These are phyloP conservation scores for Urocitellus parryii DNA, from an alignment of 2,113 vertebrate species.

Conservation along the genomic window DNA sequence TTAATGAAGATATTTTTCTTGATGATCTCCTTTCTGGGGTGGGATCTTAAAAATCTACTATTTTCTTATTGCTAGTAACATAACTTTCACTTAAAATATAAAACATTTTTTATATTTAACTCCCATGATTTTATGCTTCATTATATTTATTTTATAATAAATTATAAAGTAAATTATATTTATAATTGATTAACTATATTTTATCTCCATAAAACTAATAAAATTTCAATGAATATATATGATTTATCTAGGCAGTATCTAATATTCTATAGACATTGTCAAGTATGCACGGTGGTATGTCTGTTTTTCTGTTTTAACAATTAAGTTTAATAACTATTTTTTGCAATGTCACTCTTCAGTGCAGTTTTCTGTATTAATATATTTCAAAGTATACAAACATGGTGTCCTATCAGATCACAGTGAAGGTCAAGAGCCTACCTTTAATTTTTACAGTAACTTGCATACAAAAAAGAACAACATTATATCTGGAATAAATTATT, in stretches of 20 bases:
- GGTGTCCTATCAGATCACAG: background rate
- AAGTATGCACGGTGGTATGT: background rate
- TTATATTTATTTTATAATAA: constrained; percentile 51
- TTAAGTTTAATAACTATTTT: constrained; percentile 51
- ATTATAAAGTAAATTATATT: too few relatives aligned
- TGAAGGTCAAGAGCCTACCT: background rate
- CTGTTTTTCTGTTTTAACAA: constrained; percentile 26
- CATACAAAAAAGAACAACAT: background rate
- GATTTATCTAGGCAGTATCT: background rate
- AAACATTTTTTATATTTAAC: constrained; percentile 31
- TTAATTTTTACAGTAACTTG: background rate
- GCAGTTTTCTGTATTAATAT: background rate
- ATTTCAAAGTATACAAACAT: constrained; percentile 31
- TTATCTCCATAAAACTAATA: constrained; percentile 35
- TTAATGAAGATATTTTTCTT: background rate
- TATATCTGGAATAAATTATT: constrained; percentile 29
- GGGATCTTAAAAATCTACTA: background rate
- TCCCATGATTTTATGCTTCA: background rate
- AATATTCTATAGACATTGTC: background rate
- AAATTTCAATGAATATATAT: background rate
- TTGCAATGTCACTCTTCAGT: background rate
- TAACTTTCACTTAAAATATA: constrained; percentile 42
- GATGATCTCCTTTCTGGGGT: background rate
- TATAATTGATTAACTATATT: constrained; percentile 33
- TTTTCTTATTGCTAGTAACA: background rate